phyloP scores from a whole-genome alignment of 2,888 invertebrate species.

The Furcula furcula region DNA sequence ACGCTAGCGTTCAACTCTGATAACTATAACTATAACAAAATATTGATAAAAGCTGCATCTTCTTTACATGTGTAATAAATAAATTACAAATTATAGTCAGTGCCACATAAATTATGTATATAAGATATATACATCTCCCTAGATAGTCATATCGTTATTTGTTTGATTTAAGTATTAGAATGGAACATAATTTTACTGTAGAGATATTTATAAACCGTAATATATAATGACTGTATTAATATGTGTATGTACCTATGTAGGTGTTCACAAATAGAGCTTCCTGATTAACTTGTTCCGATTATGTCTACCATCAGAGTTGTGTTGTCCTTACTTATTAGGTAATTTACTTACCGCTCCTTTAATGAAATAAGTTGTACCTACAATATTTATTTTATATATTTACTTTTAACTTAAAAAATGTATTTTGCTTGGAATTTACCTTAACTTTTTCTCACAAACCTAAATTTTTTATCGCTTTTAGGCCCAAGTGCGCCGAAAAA shows the following conservation, averaged over 20 bases:
- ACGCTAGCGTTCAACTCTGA: no score
- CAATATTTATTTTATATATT: no score
- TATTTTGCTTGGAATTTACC: no score
- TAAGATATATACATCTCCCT: constrained; percentile 60
- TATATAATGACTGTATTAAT: constrained; percentile 41
- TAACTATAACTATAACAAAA: no score
- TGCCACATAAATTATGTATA: constrained; percentile 71
- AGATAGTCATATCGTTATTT: constrained; percentile 72
- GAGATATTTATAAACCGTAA: constrained; percentile 54
- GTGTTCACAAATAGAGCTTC: constrained; percentile 74
- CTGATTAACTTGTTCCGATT: constrained; percentile 51
- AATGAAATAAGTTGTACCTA: no score
- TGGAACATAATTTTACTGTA: constrained; percentile 59
- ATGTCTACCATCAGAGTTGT: constrained; percentile 56
- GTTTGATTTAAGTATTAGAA: constrained; percentile 53
- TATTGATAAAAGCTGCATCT: no score
- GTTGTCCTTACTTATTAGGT: constrained; percentile 11
- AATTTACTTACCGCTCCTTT: not conserved
- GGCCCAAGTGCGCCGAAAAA: no score
- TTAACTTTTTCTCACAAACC: no score
- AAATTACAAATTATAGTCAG: constrained; percentile 58
- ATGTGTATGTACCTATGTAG: constrained; percentile 34
- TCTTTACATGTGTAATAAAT: no score
- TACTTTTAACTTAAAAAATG: no score
- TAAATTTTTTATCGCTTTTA: no score